Evolutionary conservation across 2,888 invertebrate genomes (phyloP).

Genomic region (Brachyopa scutellaris): DNA sequence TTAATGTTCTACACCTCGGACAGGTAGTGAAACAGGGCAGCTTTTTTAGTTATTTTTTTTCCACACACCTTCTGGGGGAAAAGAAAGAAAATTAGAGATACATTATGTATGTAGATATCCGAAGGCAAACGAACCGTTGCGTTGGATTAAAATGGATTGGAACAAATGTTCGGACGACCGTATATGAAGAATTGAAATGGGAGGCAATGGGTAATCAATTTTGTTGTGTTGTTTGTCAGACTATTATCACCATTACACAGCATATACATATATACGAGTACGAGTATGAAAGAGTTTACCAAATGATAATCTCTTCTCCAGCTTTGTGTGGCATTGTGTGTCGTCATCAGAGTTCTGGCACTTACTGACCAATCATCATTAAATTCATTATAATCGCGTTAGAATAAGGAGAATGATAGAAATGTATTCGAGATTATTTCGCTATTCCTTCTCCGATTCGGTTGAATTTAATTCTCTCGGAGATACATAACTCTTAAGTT

Average conservation of each 20-base stretch:
- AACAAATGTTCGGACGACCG: neutral
- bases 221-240: constrained; percentile 9
- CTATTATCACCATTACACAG: too few relatives aligned
- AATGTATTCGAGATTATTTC: neutral
- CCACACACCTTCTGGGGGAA: neutral
- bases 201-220: constrained; percentile 18
- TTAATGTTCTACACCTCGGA: constrained; percentile 14
- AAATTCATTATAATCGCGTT: constrained; percentile 23
- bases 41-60: neutral
- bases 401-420: constrained; percentile 6
- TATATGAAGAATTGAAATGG: constrained; percentile 3
- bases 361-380: constrained; percentile 26
- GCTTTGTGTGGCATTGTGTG: neutral
- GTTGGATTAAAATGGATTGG: neutral
- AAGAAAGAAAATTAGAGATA: neutral
- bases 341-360: constrained; percentile 23
- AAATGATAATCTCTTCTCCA: neutral
- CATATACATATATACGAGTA: too few relatives aligned
- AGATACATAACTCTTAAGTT: neutral
- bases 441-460: neutral
- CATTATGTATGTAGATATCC: too few relatives aligned
- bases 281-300: neutral
- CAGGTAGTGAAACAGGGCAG: neutral
- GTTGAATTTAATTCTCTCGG: neutral
- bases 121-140: neutral